phyloP scores from a whole-genome alignment of 2,113 vertebrate species.

The Psilopogon haemacephalus region DNA sequence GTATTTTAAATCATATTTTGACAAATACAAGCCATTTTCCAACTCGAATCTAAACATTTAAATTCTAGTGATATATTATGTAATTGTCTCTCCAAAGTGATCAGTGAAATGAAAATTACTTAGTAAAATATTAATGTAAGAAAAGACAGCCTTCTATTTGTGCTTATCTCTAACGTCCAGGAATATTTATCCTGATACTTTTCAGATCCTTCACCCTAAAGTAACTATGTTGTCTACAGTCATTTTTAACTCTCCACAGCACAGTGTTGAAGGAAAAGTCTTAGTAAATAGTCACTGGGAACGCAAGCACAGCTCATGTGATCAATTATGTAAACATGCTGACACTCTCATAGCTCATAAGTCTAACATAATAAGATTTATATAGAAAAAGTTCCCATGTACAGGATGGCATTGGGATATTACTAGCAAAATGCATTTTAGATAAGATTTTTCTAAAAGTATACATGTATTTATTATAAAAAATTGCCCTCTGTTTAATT shows the following conservation, averaged over 20 bases:
- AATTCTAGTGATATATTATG: neutral
- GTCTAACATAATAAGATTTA: constrained; percentile 25
- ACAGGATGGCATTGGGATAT: neutral
- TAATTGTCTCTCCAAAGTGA: neutral
- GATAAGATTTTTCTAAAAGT: constrained; percentile 12
- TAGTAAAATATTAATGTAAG: constrained; percentile 21
- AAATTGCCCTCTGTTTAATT: neutral
- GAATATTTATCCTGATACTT: constrained; percentile 35
- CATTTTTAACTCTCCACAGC: constrained; percentile 30
- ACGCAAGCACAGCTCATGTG: neutral
- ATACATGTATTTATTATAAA: neutral
- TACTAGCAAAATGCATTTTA: neutral
- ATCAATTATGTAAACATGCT: constrained; percentile 45
- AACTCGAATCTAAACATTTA: neutral
- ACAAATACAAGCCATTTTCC: neutral
- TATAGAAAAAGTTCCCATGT: neutral
- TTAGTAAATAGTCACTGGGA: constrained; percentile 30
- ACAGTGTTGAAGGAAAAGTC: constrained; percentile 32
- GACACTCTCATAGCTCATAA: neutral
- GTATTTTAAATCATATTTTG: neutral
- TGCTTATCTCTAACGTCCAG: constrained; percentile 5
- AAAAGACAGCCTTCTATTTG: neutral
- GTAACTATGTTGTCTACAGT: constrained; percentile 8
- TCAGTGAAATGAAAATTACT: constrained; percentile 1
- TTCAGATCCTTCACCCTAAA: constrained; percentile 23